phyloP scores from a whole-genome alignment of 2,797 vertebrate species.

The Lepilemur ruficaudatus region DNA sequence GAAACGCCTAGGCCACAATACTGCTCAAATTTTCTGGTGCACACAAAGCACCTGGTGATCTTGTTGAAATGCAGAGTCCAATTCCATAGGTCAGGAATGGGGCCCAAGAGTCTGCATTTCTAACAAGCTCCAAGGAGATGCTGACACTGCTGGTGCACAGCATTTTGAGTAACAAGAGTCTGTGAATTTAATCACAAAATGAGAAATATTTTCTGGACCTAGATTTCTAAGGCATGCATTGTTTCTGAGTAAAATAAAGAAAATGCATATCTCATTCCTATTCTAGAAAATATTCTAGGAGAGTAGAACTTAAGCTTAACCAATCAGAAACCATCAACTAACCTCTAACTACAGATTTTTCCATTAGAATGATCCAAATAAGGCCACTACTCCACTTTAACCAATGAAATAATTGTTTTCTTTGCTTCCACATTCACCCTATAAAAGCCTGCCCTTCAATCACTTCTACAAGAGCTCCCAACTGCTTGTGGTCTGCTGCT shows the following conservation, averaged over 20 bases:
- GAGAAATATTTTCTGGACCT: not conserved
- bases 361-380: not conserved
- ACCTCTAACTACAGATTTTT: not conserved
- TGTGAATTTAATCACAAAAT: slow-evolving; percentile 36
- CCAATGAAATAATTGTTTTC: not conserved
- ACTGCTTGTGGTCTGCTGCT: not conserved
- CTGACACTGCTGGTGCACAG: not conserved
- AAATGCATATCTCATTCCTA: not conserved
- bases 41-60: not conserved
- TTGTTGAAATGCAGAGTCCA: not conserved
- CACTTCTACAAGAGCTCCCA: not conserved
- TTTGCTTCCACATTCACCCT: not conserved
- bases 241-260: slow-evolving; percentile 23
- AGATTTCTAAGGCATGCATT: not conserved
- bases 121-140: not conserved
- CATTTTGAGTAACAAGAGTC: not conserved
- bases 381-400: not conserved
- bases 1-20: not conserved
- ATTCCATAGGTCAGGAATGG: not conserved
- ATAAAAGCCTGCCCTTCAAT: not conserved
- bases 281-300: not conserved
- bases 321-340: not conserved
- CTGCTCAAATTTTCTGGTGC: not conserved
- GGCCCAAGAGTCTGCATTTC: not conserved
- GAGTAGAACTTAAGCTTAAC: not conserved